These are phyloP conservation scores for Nesometra sesokonis DNA, from an alignment of 35 echinoderm and acorn worm species.

Conservation along the genomic window DNA sequence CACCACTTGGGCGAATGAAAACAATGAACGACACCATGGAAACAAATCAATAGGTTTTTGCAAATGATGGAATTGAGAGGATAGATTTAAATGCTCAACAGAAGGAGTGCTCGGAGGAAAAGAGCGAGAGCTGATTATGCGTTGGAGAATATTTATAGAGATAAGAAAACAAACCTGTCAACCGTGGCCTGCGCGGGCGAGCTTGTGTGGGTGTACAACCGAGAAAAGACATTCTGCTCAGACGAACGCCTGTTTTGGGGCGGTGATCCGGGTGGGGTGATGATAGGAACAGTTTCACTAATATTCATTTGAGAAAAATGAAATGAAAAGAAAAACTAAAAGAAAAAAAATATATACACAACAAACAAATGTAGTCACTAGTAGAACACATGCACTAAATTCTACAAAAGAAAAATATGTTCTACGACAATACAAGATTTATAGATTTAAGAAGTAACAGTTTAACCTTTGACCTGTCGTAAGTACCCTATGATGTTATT, in stretches of 20 bases:
- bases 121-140: background rate
- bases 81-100: background rate
- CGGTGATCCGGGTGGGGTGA: constrained; percentile 64
- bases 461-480: background rate
- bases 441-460: background rate
- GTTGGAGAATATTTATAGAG: background rate
- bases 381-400: background rate
- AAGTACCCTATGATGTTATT: background rate
- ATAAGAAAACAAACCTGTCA: constrained; percentile 29
- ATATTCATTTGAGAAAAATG: background rate
- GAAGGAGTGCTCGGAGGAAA: background rate
- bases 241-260: constrained; percentile 29
- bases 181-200: constrained; percentile 40
- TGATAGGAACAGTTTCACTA: constrained; percentile 53
- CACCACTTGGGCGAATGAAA: too few relatives aligned
- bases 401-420: background rate
- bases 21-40: too few relatives aligned
- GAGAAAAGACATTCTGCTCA: constrained; percentile 63
- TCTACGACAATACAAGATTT: background rate
- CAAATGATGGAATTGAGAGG: background rate
- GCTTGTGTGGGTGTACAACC: constrained; percentile 46
- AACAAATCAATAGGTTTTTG: too few relatives aligned
- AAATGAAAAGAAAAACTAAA: background rate
- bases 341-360: background rate
- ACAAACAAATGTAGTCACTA: background rate